Percentiles rank a stretch among this genome's conserved stretches.
These are phyloP conservation scores for Tupaia chinensis DNA, from an alignment of 2,113 vertebrate genomes.

Conservation along the genomic window DNA sequence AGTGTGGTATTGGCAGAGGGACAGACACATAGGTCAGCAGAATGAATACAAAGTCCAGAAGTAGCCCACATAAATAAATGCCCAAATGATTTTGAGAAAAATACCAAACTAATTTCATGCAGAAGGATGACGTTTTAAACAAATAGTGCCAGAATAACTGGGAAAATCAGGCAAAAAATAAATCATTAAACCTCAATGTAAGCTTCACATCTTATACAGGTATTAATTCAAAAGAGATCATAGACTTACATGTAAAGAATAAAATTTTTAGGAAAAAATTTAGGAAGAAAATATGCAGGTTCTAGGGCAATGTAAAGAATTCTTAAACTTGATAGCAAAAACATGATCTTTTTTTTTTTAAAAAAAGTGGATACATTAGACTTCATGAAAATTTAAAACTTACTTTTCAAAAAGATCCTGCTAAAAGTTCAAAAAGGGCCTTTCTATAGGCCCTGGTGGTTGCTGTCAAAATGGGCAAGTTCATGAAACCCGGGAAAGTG, in stretches of 20 bases:
- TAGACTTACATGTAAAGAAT: neutral
- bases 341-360: neutral
- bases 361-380: neutral
- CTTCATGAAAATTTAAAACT: conserved; percentile 12
- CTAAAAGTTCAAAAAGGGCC: neutral
- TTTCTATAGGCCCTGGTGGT: no score
- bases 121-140: neutral
- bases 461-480: no score
- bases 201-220: neutral
- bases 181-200: neutral
- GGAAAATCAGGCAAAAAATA: neutral
- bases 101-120: neutral
- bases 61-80: neutral
- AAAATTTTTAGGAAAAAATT: neutral
- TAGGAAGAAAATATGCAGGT: neutral
- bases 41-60: neutral
- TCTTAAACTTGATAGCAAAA: conserved; percentile 24
- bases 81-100: neutral
- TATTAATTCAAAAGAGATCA: conserved; percentile 20
- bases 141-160: neutral
- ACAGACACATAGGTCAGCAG: neutral
- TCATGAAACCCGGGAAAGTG: no score
- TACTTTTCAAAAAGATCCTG: neutral
- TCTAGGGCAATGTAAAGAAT: neutral
- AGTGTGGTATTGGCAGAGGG: neutral